These are phyloP conservation scores for Apistogramma diplotaenia DNA, from an alignment of 2,113 vertebrate genomes.

Conservation along the genomic window DNA sequence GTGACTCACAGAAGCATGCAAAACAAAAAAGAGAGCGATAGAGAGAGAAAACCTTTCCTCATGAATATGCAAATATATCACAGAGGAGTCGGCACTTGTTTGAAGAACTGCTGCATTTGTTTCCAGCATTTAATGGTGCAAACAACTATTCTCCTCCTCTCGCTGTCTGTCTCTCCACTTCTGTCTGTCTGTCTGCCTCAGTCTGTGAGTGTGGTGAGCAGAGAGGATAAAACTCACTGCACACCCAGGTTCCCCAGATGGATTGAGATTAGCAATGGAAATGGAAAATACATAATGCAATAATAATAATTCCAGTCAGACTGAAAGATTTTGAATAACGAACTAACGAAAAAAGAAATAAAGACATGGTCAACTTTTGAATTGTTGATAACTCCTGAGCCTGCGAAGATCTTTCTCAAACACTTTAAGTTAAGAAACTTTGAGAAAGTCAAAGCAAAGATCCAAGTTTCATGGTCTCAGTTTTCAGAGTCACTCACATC, in stretches of 20 bases:
- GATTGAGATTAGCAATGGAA: conserved; percentile 52
- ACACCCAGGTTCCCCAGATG: conserved; percentile 34
- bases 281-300: conserved; percentile 54
- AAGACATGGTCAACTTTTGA: conserved; percentile 13
- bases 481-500: neutral
- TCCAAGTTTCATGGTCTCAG: neutral
- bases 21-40: conserved; percentile 4
- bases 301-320: conserved; percentile 46
- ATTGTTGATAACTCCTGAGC: neutral
- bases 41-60: conserved; percentile 43
- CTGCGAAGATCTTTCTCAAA: neutral
- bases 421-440: conserved; percentile 3
- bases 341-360: neutral
- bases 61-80: conserved; percentile 79
- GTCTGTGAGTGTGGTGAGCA: conserved; percentile 25
- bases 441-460: neutral
- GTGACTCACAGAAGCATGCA: conserved; percentile 26
- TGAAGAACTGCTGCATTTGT: conserved; percentile 77
- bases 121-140: conserved; percentile 79
- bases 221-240: neutral
- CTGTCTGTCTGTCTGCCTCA: neutral
- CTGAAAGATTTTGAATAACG: conserved; percentile 30
- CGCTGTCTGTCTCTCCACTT: neutral
- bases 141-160: conserved; percentile 63
- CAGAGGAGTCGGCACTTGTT: conserved; percentile 69